A percentile compares a stretch with the other conserved stretches of the same genome.
Evolutionary conservation across 2,888 invertebrate genomes (phyloP).

Genomic region (Drosophila paranaensis): DNA sequence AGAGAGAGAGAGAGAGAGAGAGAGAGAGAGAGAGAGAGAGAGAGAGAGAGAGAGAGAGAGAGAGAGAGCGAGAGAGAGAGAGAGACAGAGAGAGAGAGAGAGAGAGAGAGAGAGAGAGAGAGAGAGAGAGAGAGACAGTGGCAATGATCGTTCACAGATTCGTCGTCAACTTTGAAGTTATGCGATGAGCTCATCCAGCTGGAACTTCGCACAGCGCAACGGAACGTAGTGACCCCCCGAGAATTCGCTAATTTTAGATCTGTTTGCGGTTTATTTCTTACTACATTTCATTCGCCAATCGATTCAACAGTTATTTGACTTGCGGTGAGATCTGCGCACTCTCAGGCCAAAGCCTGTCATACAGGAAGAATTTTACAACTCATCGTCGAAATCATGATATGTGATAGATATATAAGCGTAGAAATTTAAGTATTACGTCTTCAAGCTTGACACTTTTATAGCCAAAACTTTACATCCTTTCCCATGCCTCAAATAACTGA

Average conservation of each 20-base stretch:
- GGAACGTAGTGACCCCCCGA: constrained; percentile 24
- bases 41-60: constrained; percentile 6
- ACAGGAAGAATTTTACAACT: neutral
- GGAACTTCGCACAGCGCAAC: constrained; percentile 11
- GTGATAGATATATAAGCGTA: neutral
- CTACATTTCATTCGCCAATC: constrained; percentile 2
- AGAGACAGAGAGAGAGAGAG: constrained; percentile 1
- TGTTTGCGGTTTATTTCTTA: neutral
- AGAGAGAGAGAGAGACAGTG: neutral
- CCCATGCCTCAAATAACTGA: constrained; percentile 10
- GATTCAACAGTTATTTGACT: constrained; percentile 33
- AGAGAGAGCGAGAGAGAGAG: constrained; percentile 9
- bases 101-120: constrained; percentile 11
- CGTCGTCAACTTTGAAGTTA: constrained; percentile 27
- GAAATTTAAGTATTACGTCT: neutral
- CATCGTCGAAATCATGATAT: constrained; percentile 2
- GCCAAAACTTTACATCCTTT: constrained; percentile 3
- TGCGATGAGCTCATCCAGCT: constrained; percentile 49
- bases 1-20: constrained; percentile 14
- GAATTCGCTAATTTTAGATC: constrained; percentile 43
- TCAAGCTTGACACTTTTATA: constrained; percentile 25
- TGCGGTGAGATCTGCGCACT: neutral
- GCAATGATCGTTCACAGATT: constrained; percentile 29
- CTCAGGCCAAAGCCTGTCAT: constrained; percentile 2
- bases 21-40: constrained; percentile 1